These are phyloP conservation scores for Stigmatopora argus DNA, from an alignment of 2,113 vertebrate species.

Conservation along the genomic window DNA sequence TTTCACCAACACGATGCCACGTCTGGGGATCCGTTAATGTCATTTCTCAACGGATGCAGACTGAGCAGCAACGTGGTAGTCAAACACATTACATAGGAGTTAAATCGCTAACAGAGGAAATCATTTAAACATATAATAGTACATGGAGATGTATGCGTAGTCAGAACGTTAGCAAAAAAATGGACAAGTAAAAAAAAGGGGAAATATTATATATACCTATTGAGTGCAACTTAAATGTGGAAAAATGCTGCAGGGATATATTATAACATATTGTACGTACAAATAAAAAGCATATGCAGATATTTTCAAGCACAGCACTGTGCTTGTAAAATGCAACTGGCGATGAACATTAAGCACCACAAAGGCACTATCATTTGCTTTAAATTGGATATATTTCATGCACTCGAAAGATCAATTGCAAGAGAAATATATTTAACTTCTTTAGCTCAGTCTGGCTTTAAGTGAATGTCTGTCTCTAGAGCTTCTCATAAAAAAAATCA, in stretches of 20 bases:
- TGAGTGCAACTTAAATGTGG: not conserved
- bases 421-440: slow-evolving; percentile 49
- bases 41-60: not conserved
- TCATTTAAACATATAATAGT: too few species aligned
- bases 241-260: not conserved
- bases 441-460: slow-evolving; percentile 60
- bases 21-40: not conserved
- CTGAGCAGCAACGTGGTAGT: not conserved
- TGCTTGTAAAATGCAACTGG: not conserved
- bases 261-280: not conserved
- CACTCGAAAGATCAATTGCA: slow-evolving; percentile 51
- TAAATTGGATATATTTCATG: slow-evolving; percentile 51
- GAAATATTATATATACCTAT: not conserved
- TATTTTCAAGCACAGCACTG: not conserved
- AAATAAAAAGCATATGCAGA: not conserved
- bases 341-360: not conserved
- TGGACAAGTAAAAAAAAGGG: too few species aligned
- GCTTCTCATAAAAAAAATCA: slow-evolving; percentile 11
- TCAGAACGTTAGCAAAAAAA: too few species aligned
- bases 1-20: not conserved
- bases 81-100: not conserved
- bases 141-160: too few species aligned
- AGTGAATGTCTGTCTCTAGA: slow-evolving; percentile 48
- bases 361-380: not conserved
- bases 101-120: not conserved